These are phyloP conservation scores for Drymonia ruficornis DNA, from an alignment of 2,888 invertebrate genomes.

Conservation along the genomic window DNA sequence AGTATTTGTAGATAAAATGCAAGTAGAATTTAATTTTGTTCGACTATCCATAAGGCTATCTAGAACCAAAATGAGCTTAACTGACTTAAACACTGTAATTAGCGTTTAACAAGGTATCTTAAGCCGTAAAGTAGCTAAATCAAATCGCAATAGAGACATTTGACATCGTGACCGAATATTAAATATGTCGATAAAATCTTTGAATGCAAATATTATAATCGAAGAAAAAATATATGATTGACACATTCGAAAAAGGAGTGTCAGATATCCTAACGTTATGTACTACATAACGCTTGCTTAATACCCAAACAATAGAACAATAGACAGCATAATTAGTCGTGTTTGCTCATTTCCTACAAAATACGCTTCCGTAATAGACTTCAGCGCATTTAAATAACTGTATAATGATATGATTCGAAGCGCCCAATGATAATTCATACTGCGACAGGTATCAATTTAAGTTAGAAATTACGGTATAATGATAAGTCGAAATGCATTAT, in stretches of 20 bases:
- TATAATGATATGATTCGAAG: conserved; percentile 11
- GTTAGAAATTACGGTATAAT: not conserved
- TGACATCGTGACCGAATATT: conserved; percentile 14
- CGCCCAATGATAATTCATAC: not conserved
- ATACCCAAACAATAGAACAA: conserved; percentile 54
- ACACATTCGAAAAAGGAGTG: conserved; percentile 43
- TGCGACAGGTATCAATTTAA: not conserved
- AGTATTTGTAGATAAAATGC: too few relatives aligned
- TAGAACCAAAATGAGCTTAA: conserved; percentile 4
- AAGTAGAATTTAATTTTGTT: not conserved
- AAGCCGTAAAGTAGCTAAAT: not conserved
- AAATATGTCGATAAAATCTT: conserved; percentile 38
- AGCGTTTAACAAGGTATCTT: not conserved
- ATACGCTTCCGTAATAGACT: conserved; percentile 41
- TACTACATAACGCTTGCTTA: not conserved
- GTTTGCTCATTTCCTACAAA: conserved; percentile 51
- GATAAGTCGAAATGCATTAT: too few relatives aligned
- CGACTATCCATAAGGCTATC: not conserved
- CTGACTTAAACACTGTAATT: conserved; percentile 6
- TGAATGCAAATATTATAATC: conserved; percentile 35
- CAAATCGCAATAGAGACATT: conserved; percentile 15
- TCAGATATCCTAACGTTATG: not conserved
- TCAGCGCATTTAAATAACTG: conserved; percentile 15
- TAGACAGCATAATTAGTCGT: conserved; percentile 42
- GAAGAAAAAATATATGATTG: conserved; percentile 48